phyloP scores from a whole-genome alignment of 2,797 vertebrate species.

The Alauda arvensis region DNA sequence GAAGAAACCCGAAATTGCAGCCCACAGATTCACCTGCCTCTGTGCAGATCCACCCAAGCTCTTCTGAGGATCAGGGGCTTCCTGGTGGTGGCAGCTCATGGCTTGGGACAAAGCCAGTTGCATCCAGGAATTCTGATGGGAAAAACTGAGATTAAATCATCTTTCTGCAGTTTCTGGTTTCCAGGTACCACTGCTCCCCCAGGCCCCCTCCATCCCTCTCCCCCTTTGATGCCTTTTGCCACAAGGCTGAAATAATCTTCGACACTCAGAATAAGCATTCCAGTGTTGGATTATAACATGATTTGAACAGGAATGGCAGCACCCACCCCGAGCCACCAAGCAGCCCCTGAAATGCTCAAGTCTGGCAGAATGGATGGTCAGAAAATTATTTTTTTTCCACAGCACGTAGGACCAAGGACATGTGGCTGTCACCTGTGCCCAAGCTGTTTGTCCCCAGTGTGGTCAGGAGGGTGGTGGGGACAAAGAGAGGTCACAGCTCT shows the following conservation, averaged over 20 bases:
- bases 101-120: background rate
- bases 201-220: background rate
- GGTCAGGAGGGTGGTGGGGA: background rate
- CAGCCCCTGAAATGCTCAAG: background rate
- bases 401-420: fast-evolving
- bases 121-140: background rate
- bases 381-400: background rate
- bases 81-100: background rate
- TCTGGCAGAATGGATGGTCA: background rate
- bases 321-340: background rate
- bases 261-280: background rate
- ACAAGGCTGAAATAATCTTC: background rate
- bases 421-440: background rate
- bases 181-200: background rate
- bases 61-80: background rate
- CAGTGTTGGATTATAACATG: background rate
- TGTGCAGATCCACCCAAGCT: background rate
- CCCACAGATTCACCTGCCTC: background rate
- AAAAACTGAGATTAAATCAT: background rate
- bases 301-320: background rate
- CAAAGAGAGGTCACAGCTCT: background rate
- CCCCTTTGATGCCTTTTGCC: background rate
- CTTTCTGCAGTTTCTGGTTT: background rate
- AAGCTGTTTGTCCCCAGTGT: too few relatives aligned
- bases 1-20: fast-evolving